Base-by-base conservation (phyloP, 2,888 invertebrate species). In the Resseliella maxima region DNA sequence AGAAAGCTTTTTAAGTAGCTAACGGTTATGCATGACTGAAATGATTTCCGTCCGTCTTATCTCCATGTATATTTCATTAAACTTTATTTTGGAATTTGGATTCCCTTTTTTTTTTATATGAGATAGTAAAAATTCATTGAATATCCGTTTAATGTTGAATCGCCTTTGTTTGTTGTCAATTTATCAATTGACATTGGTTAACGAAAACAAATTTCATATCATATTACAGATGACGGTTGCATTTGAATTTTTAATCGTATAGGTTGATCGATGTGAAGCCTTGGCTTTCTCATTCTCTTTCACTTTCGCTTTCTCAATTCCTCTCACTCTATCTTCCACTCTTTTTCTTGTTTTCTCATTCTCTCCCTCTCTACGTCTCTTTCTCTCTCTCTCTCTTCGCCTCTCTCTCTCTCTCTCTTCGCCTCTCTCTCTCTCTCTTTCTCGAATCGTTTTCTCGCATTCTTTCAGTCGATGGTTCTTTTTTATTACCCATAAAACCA, bases 201-300 rank as follows among this genome's bases (percentile, higher is more conserved):
- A n/a, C n/a, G n/a, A n/a, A 59, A 12, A 31, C 31, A 72, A 72
- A 31, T 31, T 72, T 72, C 15, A 59, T 50, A 8, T 10, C 27
- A 59, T 0, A 5, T 24, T 59, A 24, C 15, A 24, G 18, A 0
- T 2, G 72, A 5, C n/a, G 15, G n/a, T 3, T 72, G 15, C 72
- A 72, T 72, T 72, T 72, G 72, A 72, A 72, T 72, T 72, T 72
- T 72, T 72, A 72, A 72, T 72, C 72, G 72, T n/a, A 31, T 31
- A 72, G n/a, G 72, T 72, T 35, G 15, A 72, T 72, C 31, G 72
- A 72, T 59, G n/a, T 31, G 72, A 0, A 3, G 46, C 46, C 18
- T 50, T 8, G 46, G 15, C 18, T 8, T 50, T 50, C 15, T 50
- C 18, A 50, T 50, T 6, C 18, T n/a, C n/a, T n/a, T n/a, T n/a